Percentiles rank a stretch among this genome's conserved stretches.
These are phyloP conservation scores for Rhyacophila brunnea DNA, from an alignment of 1,140 invertebrate species.

Conservation along the genomic window DNA sequence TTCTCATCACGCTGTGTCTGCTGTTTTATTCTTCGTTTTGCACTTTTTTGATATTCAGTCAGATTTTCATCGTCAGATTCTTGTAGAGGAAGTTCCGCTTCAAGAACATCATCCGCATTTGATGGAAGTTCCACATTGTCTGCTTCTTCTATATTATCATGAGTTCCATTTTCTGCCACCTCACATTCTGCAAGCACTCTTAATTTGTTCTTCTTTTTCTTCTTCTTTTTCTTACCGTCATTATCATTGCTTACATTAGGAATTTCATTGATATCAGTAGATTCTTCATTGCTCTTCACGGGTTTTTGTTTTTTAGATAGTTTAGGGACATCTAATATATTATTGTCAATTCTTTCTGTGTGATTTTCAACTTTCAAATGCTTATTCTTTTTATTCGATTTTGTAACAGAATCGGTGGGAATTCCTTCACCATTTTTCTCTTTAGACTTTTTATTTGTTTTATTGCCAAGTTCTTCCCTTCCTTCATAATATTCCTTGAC, in stretches of 20 bases:
- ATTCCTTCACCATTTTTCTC: too few relatives aligned
- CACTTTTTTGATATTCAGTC: constrained; percentile 30
- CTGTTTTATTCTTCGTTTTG: constrained; percentile 20
- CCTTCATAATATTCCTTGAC: constrained; percentile 28
- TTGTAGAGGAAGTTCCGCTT: constrained; percentile 1
- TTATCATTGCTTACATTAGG: not conserved
- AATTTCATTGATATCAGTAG: not conserved
- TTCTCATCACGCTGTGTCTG: constrained; percentile 19
- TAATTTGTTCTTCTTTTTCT: constrained; percentile 19
- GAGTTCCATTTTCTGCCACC: not conserved
- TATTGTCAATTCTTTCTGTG: not conserved
- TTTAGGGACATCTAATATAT: too few relatives aligned
- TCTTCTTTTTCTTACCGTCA: constrained; percentile 2
- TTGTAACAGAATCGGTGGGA: too few relatives aligned
- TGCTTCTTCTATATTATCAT: constrained; percentile 5
- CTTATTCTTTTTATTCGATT: too few relatives aligned
- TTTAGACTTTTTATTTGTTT: constrained; percentile 4
- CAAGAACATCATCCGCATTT: not conserved
- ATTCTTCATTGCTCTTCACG: too few relatives aligned
- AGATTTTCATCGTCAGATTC: constrained; percentile 18
- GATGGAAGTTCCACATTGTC: not conserved
- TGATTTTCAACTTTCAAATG: constrained; percentile 12
- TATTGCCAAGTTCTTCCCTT: constrained; percentile 8
- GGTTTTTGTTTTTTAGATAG: too few relatives aligned
- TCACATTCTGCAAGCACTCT: not conserved